These are phyloP conservation scores for Fissipunctia ypsillon DNA, from an alignment of 2,888 invertebrate genomes.

Conservation along the genomic window DNA sequence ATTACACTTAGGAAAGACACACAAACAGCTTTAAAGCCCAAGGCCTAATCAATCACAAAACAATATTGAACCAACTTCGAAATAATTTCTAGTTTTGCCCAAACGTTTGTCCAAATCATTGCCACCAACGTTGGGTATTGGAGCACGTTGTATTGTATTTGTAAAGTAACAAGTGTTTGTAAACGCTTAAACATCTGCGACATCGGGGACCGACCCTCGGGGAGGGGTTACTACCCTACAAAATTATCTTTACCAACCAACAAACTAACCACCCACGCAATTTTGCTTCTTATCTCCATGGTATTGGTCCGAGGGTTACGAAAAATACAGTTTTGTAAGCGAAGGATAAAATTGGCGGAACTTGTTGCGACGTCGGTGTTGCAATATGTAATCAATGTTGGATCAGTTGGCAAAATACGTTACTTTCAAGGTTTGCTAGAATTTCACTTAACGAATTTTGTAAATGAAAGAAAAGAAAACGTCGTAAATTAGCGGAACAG, in stretches of 20 bases:
- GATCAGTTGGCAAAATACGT: constrained; percentile 58
- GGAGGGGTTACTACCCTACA: constrained; percentile 65
- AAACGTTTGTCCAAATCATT: constrained; percentile 38
- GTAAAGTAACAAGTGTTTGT: constrained; percentile 79
- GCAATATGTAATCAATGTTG: constrained; percentile 63
- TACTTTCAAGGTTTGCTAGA: constrained; percentile 44
- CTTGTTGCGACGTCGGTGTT: constrained; percentile 65
- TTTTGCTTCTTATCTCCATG: constrained; percentile 36
- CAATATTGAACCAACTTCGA: neutral
- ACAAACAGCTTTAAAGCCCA: neutral
- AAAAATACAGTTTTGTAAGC: constrained; percentile 15
- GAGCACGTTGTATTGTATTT: constrained; percentile 55
- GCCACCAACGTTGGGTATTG: constrained; percentile 52
- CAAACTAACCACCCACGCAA: constrained; percentile 19
- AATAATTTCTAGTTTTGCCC: constrained; percentile 37
- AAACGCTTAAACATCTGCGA: constrained; percentile 77
- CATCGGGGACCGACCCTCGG: constrained; percentile 69
- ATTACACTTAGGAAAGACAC: too few species aligned
- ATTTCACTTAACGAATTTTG: constrained; percentile 54
- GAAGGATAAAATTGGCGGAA: constrained; percentile 48
- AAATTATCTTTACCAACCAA: constrained; percentile 23
- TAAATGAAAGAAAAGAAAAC: constrained; percentile 14
- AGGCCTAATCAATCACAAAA: neutral
- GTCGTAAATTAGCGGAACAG: neutral
- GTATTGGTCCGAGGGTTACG: neutral